Conservation (phyloP, 2,888 invertebrate genomes). For the Scrobipalpa atriplicella region DNA sequence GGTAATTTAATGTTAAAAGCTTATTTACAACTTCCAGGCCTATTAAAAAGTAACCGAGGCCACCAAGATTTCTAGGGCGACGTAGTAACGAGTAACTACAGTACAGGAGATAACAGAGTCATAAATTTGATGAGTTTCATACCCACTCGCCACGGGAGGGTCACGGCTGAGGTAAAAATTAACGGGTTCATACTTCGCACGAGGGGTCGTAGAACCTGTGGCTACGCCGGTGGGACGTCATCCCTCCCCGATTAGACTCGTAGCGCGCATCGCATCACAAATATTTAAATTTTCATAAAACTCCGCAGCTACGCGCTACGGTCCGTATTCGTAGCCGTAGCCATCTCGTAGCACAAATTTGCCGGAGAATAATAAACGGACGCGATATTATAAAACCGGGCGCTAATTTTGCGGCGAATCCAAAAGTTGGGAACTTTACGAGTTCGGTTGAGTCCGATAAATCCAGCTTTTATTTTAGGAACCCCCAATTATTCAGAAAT, state of each 20-base stretch:
- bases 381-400: constrained; percentile 10
- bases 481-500: neutral
- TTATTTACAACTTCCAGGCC: neutral
- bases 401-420: constrained; percentile 23
- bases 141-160: neutral
- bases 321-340: neutral
- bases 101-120: constrained; percentile 17
- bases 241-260: constrained; percentile 17
- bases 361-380: constrained; percentile 14
- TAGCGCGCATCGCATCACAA: constrained; percentile 2
- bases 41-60: neutral
- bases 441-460: neutral
- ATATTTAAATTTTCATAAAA: constrained; percentile 21
- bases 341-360: constrained; percentile 15
- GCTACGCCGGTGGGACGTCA: neutral
- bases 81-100: neutral
- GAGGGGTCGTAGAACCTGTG: constrained; percentile 1
- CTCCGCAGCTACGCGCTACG: neutral
- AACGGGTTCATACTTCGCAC: neutral
- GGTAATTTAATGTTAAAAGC: neutral
- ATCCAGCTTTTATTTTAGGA: constrained; percentile 10
- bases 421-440: constrained; percentile 23
- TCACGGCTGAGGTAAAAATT: neutral
- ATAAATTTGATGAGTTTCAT: constrained; percentile 8
- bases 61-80: neutral